Evolutionary conservation across 1,140 invertebrate genomes (phyloP).

Genomic region (Amyelois transitella): DNA sequence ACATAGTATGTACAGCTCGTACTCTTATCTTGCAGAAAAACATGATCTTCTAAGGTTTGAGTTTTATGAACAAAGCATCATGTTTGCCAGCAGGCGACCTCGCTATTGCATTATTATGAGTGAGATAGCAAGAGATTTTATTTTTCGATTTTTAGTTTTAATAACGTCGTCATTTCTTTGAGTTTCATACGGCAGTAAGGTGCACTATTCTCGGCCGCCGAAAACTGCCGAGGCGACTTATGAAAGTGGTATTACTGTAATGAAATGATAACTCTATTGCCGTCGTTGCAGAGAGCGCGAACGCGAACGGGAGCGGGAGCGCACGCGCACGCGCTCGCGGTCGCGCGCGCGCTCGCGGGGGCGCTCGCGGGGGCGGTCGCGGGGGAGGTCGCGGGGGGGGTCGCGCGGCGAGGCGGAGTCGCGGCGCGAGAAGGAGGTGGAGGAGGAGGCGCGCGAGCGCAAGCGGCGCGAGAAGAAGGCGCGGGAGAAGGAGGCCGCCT

Average conservation of each 20-base stretch:
- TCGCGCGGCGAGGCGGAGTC: conserved; percentile 57
- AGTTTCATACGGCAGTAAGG: too few species aligned
- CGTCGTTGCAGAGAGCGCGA: conserved; percentile 53
- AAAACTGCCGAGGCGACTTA: too few species aligned
- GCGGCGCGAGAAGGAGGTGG: conserved; percentile 87
- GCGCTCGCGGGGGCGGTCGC: conserved; percentile 36
- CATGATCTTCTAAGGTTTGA: too few species aligned
- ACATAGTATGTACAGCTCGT: too few species aligned
- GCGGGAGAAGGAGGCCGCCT: conserved; percentile 94
- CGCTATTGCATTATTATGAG: too few species aligned
- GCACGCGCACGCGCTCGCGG: conserved; percentile 56
- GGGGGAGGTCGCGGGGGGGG: conserved; percentile 37
- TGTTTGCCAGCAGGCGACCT: too few species aligned
- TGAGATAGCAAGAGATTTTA: too few species aligned
- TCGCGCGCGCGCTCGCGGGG: conserved; percentile 76
- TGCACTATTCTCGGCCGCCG: too few species aligned
- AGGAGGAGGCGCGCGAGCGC: conserved; percentile 92
- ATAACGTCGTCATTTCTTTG: too few species aligned
- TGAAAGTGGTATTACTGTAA: not conserved
- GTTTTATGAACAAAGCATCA: too few species aligned
- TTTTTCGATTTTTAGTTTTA: too few species aligned
- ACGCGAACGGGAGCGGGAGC: conserved; percentile 76
- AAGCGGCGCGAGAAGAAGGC: conserved; percentile 93
- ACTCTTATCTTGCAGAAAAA: too few species aligned
- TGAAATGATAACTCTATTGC: not conserved